These are phyloP conservation scores for Gordius sp. DNA, from an alignment of 2,888 invertebrate species.

Conservation along the genomic window DNA sequence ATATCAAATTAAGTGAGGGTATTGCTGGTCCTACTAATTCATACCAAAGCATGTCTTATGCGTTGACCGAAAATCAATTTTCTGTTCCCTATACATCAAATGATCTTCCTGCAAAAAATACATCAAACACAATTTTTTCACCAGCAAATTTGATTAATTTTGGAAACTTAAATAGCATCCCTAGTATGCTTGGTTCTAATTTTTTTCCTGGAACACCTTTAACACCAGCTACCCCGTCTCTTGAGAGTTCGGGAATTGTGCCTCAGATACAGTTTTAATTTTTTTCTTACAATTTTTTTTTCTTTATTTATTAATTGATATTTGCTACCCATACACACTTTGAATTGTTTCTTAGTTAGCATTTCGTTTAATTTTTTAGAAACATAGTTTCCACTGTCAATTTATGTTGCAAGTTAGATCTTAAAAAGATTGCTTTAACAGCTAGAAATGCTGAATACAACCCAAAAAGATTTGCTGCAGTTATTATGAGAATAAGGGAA, in stretches of 20 bases:
- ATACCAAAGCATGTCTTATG: no score
- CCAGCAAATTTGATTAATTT: slow-evolving; percentile 8
- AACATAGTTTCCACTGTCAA: slow-evolving; percentile 96
- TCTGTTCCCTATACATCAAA: no score
- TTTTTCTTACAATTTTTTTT: not conserved
- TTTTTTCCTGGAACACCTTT: slow-evolving; percentile 40
- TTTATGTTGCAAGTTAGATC: slow-evolving; percentile 66
- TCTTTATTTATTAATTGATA: not conserved
- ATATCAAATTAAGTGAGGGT: no score
- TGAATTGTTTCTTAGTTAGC: slow-evolving; percentile 17
- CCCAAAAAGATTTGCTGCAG: slow-evolving; percentile 91
- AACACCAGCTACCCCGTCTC: slow-evolving; percentile 43
- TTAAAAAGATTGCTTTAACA: slow-evolving; percentile 83
- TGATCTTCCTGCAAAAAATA: no score
- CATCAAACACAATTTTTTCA: not conserved
- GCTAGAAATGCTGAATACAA: slow-evolving; percentile 97
- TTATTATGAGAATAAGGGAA: slow-evolving; percentile 74
- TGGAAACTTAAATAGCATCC: not conserved
- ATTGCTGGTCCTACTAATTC: no score
- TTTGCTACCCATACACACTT: no score
- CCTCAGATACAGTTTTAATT: slow-evolving; percentile 55
- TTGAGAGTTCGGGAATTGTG: slow-evolving; percentile 68
- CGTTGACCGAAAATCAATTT: no score
- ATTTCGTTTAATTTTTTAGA: slow-evolving; percentile 32
- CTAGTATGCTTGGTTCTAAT: slow-evolving; percentile 7